Conservation (phyloP, 23 tunicate genomes). For the Styela clava region DNA sequence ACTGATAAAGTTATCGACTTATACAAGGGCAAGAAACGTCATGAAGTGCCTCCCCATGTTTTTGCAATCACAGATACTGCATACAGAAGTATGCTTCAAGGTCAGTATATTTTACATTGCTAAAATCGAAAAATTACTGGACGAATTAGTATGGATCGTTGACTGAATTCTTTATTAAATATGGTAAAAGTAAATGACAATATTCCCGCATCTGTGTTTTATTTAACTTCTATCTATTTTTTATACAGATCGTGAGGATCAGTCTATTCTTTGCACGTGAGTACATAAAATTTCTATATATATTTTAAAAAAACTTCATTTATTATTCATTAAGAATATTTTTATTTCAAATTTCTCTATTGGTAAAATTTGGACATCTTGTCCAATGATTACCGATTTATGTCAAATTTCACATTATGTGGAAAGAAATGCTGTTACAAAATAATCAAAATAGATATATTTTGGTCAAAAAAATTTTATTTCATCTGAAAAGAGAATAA, state of each 20-base stretch:
- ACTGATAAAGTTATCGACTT: constrained; percentile 97
- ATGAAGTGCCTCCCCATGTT: constrained; percentile 99
- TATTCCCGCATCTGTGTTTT: background rate
- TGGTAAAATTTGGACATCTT: too few species aligned
- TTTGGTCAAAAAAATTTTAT: too few species aligned
- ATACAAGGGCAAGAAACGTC: constrained; percentile 98
- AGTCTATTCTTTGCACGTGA: constrained; percentile 99
- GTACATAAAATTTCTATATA: constrained; percentile 38
- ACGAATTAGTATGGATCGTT: background rate
- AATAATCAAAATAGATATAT: too few species aligned
- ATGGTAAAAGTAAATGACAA: too few species aligned
- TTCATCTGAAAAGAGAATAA: too few species aligned
- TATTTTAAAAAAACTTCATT: too few species aligned
- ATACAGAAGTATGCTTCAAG: constrained; percentile 99
- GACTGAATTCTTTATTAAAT: background rate
- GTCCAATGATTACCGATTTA: too few species aligned
- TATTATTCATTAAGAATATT: too few species aligned
- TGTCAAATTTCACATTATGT: too few species aligned
- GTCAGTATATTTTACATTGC: constrained; percentile 37
- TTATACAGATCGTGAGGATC: constrained; percentile 91
- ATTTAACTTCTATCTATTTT: constrained; percentile 3
- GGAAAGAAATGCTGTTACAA: too few species aligned
- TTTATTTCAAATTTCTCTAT: too few species aligned
- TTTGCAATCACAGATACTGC: constrained; percentile 99
- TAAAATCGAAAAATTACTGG: background rate